Base-by-base conservation (phyloP, 2,888 invertebrate genomes). In the Flabesymbios commensalis region DNA sequence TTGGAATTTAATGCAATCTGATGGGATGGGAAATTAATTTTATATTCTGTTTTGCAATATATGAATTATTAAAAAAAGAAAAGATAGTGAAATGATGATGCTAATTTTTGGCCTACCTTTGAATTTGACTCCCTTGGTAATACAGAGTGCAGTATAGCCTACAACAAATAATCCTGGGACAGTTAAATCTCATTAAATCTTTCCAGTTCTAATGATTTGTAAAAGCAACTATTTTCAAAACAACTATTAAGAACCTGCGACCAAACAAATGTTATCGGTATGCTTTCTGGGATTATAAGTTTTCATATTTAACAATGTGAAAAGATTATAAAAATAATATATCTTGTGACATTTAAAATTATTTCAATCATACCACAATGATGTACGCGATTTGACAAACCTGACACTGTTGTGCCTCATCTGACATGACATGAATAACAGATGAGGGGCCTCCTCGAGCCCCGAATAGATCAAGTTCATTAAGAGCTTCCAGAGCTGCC, bases 181-280 rank as follows among this genome's bases (percentile, higher is more conserved):
- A 99, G 98, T 82, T 98, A 96, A 22, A 97, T 95, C 84, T 99
- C 98, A 85, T 99, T n/a, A n/a, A n/a, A n/a, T n/a, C n/a, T n/a
- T n/a, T n/a, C n/a, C n/a, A n/a, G n/a, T n/a, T n/a, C n/a, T n/a
- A n/a, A n/a, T n/a, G n/a, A n/a, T n/a, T n/a, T n/a, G n/a, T n/a
- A n/a, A n/a, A n/a, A n/a, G n/a, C n/a, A n/a, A n/a, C n/a, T n/a
- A n/a, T n/a, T n/a, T n/a, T n/a, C n/a, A n/a, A n/a, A n/a, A n/a
- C n/a, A n/a, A n/a, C n/a, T n/a, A n/a, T n/a, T n/a, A n/a, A n/a
- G n/a, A n/a, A n/a, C n/a, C n/a, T n/a, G n/a, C n/a, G n/a, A n/a
- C n/a, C n/a, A n/a, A n/a, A n/a, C n/a, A n/a, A n/a, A n/a, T n/a
- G n/a, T n/a, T n/a, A n/a, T n/a, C n/a, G n/a, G n/a, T n/a, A n/a